Evolutionary conservation across 2,797 vertebrate species (phyloP).

Genomic region (Leuciscus waleckii): DNA sequence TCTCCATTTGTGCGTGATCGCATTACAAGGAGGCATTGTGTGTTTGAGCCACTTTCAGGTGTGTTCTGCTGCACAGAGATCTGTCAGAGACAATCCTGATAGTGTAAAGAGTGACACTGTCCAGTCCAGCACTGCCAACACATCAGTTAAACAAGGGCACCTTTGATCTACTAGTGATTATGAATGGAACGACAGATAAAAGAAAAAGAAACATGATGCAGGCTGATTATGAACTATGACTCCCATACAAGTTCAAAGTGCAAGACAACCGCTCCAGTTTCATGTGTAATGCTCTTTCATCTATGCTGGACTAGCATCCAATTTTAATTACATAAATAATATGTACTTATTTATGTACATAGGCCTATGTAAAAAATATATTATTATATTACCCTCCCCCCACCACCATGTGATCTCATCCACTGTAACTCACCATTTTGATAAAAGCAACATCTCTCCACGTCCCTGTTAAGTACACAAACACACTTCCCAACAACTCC

Average conservation of each 20-base stretch:
- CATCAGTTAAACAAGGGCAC: slow-evolving; percentile 14
- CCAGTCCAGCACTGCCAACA: slow-evolving; percentile 58
- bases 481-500: neutral
- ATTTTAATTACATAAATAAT: neutral
- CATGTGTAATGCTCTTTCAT: neutral
- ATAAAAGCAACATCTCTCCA: neutral
- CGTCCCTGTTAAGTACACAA: neutral
- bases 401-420: neutral
- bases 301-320: neutral
- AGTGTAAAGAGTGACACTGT: slow-evolving; percentile 39
- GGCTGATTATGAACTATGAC: neutral
- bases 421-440: neutral
- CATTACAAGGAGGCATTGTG: slow-evolving; percentile 44
- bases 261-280: neutral
- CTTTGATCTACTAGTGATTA: slow-evolving; percentile 37
- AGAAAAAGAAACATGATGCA: neutral
- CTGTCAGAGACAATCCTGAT: slow-evolving; percentile 35
- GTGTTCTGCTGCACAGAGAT: slow-evolving; percentile 51
- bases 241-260: neutral
- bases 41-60: slow-evolving; percentile 48
- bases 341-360: neutral
- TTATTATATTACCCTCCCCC: too few relatives aligned
- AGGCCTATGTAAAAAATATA: too few relatives aligned
- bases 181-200: slow-evolving; percentile 29
- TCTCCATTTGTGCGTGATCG: neutral